Evolutionary conservation across 2,797 vertebrate genomes (phyloP).

Genomic region (Lophius americanus): DNA sequence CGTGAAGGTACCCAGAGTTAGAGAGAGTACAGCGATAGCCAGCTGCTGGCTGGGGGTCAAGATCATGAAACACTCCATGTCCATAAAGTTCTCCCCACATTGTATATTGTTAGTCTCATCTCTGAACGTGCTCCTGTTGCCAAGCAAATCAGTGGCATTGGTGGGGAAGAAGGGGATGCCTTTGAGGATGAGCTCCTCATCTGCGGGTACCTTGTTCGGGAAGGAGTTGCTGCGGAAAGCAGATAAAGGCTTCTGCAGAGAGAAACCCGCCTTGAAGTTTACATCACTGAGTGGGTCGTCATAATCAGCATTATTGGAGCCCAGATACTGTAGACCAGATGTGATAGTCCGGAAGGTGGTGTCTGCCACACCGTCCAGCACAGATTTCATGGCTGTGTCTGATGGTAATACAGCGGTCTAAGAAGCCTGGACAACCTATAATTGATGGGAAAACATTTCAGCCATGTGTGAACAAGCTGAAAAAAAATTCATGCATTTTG

Average conservation of each 20-base stretch:
- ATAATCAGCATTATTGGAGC: slow-evolving; percentile 95
- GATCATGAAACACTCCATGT: slow-evolving; percentile 99
- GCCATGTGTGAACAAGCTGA: slow-evolving; percentile 27
- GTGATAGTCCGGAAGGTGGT: slow-evolving; percentile 99
- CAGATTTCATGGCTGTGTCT: slow-evolving; percentile 93
- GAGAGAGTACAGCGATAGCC: slow-evolving; percentile 93
- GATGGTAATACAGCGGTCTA: slow-evolving; percentile 71
- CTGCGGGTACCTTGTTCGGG: slow-evolving; percentile 90
- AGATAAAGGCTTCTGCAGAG: slow-evolving; percentile 92
- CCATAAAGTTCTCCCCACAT: slow-evolving; percentile 99
- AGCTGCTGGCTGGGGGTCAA: slow-evolving; percentile 97
- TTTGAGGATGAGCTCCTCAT: slow-evolving; percentile 89
- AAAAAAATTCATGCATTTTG: background rate
- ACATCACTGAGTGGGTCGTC: slow-evolving; percentile 73
- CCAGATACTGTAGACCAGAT: slow-evolving; percentile 93
- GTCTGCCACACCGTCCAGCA: slow-evolving; percentile 97
- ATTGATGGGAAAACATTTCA: slow-evolving; percentile 66
- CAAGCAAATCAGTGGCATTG: slow-evolving; percentile 92
- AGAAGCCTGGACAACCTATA: slow-evolving; percentile 74
- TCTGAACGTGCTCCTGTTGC: slow-evolving; percentile 88
- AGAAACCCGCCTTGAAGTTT: slow-evolving; percentile 81
- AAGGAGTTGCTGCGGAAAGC: slow-evolving; percentile 93
- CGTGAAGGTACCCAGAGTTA: slow-evolving; percentile 97
- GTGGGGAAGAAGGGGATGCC: slow-evolving; percentile 88
- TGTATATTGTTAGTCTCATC: slow-evolving; percentile 91